Conservation (phyloP, 2,888 invertebrate genomes). For the Mythimna ferrago region DNA sequence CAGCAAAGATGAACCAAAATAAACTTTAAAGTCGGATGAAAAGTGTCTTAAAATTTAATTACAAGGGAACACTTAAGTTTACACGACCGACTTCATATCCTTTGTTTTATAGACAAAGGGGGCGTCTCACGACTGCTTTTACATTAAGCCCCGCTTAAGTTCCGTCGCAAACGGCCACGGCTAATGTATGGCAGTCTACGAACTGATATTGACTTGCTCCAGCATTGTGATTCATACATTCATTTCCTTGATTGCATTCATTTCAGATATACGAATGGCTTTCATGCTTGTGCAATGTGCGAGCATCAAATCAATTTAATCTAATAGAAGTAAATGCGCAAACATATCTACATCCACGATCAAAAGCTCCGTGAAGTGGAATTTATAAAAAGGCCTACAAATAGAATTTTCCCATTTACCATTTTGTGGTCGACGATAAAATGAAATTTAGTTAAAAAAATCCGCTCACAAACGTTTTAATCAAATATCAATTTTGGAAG, state of each 20-base stretch:
- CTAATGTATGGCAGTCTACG: slow-evolving; percentile 57
- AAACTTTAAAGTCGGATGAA: slow-evolving; percentile 60
- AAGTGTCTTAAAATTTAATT: slow-evolving; percentile 74
- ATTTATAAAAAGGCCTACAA: slow-evolving; percentile 30
- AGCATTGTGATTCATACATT: slow-evolving; percentile 43
- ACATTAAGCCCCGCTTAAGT: slow-evolving; percentile 63
- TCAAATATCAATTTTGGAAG: slow-evolving; percentile 62
- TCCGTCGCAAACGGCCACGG: slow-evolving; percentile 58
- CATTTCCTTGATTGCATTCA: slow-evolving; percentile 39
- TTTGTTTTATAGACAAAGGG: slow-evolving; percentile 73
- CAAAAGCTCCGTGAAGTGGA: slow-evolving; percentile 20
- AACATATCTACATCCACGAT: slow-evolving; percentile 6
- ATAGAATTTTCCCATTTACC: slow-evolving; percentile 40
- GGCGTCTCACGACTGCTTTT: slow-evolving; percentile 66
- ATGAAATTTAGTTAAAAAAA: slow-evolving; percentile 48
- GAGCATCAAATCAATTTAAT: not conserved
- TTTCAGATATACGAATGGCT: slow-evolving; percentile 24
- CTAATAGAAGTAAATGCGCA: not conserved
- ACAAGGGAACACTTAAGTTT: slow-evolving; percentile 75
- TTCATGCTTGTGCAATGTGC: not conserved
- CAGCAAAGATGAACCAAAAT: slow-evolving; percentile 37
- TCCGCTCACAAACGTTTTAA: slow-evolving; percentile 51
- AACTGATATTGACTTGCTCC: slow-evolving; percentile 55
- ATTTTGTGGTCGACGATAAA: slow-evolving; percentile 45
- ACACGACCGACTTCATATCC: slow-evolving; percentile 70